Percentiles rank a stretch among this genome's conserved stretches.
These are phyloP conservation scores for Falcaria lacertinaria DNA, from an alignment of 2,888 invertebrate genomes.

Conservation along the genomic window DNA sequence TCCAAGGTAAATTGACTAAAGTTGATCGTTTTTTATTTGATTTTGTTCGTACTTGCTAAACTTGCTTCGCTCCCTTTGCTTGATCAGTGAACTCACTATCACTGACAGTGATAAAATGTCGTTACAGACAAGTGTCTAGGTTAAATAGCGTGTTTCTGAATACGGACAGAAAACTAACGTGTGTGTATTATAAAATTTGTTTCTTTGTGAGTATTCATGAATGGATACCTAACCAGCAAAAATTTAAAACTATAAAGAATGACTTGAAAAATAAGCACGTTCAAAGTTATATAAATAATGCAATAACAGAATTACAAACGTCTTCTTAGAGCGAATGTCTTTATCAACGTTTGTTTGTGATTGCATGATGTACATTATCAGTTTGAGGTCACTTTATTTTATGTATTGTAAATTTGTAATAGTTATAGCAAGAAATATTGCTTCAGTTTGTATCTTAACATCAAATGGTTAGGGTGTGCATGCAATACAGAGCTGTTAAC, in stretches of 20 bases:
- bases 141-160: no score
- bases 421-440: background rate
- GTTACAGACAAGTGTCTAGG: no score
- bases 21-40: slow-evolving; percentile 13
- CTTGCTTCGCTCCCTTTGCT: background rate
- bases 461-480: slow-evolving; percentile 19
- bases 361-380: slow-evolving; percentile 57
- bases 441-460: slow-evolving; percentile 35
- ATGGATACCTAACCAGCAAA: no score
- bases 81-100: no score
- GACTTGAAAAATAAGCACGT: slow-evolving; percentile 6
- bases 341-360: slow-evolving; percentile 55
- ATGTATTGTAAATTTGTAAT: slow-evolving; percentile 24
- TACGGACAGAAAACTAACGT: no score
- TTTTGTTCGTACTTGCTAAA: slow-evolving; percentile 4
- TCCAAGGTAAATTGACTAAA: slow-evolving; percentile 37
- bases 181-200: no score
- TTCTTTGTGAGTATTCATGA: no score
- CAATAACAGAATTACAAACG: slow-evolving; percentile 13
- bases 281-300: slow-evolving; percentile 12
- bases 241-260: no score
- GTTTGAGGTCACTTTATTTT: slow-evolving; percentile 49
- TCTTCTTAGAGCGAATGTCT: slow-evolving; percentile 7
- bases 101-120: no score
- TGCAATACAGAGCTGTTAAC: background rate